phyloP scores from a whole-genome alignment of 2,888 invertebrate genomes.

The Sepiola atlantica region DNA sequence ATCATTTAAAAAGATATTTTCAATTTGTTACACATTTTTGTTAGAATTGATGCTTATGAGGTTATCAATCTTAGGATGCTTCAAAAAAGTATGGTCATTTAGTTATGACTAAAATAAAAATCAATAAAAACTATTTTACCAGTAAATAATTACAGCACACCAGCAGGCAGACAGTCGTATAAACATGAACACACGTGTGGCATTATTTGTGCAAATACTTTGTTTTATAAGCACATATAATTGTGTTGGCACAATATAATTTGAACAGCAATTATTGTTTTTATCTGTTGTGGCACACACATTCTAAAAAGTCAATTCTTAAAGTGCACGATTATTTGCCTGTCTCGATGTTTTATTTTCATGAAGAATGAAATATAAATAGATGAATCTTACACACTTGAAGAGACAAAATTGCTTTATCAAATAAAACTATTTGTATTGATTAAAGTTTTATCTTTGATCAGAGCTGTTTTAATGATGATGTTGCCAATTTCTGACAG shows the following conservation, averaged over 20 bases:
- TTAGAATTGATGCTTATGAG: too few species aligned
- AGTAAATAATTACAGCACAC: too few species aligned
- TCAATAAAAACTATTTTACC: too few species aligned
- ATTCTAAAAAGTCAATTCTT: not conserved
- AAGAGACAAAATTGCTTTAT: slow-evolving; percentile 7
- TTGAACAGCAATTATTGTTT: not conserved
- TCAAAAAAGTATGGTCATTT: too few species aligned
- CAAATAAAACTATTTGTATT: not conserved
- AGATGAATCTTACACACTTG: not conserved
- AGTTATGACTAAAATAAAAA: too few species aligned
- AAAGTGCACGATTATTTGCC: not conserved
- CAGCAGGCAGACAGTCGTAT: too few species aligned
- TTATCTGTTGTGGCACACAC: not conserved
- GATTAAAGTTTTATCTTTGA: slow-evolving; percentile 7
- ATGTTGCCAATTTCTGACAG: not conserved
- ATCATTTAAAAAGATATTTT: too few species aligned
- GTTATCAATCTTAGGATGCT: too few species aligned
- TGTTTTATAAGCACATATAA: not conserved
- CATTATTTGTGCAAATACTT: too few species aligned
- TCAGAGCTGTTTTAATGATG: not conserved
- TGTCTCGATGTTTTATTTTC: not conserved
- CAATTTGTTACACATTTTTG: too few species aligned
- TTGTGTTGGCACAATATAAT: not conserved
- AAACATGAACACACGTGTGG: too few species aligned
- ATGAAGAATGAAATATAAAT: not conserved